These are phyloP conservation scores for Epistrophella euchroma DNA, from an alignment of 2,888 invertebrate genomes.

Conservation along the genomic window DNA sequence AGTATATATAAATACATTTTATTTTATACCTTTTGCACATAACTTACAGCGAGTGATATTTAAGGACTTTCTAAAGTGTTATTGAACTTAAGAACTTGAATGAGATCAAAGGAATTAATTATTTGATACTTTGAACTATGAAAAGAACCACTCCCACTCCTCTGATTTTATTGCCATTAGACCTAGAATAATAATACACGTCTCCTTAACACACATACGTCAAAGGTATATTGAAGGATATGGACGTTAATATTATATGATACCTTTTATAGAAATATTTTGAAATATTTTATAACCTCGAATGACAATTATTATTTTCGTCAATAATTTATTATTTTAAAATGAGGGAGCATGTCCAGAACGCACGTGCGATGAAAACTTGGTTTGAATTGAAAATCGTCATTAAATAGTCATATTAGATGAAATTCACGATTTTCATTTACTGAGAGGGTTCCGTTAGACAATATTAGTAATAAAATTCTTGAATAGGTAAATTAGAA, in stretches of 20 bases:
- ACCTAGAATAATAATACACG: not conserved
- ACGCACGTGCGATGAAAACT: slow-evolving; percentile 44
- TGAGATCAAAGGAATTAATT: slow-evolving; percentile 62
- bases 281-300: not conserved
- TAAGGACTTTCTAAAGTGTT: slow-evolving; percentile 31
- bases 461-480: not conserved
- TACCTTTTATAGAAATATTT: slow-evolving; percentile 15
- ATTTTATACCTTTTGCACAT: slow-evolving; percentile 26
- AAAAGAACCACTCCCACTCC: not conserved
- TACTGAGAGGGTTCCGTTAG: not conserved
- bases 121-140: slow-evolving; percentile 33
- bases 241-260: not conserved
- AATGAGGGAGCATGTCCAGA: slow-evolving; percentile 20
- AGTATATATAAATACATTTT: slow-evolving; percentile 4
- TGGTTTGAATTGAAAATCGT: slow-evolving; percentile 6
- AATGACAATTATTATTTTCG: not conserved
- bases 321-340: slow-evolving; percentile 8
- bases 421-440: slow-evolving; percentile 31
- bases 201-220: slow-evolving; percentile 6
- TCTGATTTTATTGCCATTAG: not conserved
- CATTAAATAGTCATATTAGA: slow-evolving; percentile 60
- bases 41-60: slow-evolving; percentile 26
- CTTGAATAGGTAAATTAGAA: not conserved
- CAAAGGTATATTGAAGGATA: slow-evolving; percentile 7
- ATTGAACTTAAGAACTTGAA: slow-evolving; percentile 10